Conservation (phyloP, 2,113 vertebrate species). For the Microcebus jonahi region DNA sequence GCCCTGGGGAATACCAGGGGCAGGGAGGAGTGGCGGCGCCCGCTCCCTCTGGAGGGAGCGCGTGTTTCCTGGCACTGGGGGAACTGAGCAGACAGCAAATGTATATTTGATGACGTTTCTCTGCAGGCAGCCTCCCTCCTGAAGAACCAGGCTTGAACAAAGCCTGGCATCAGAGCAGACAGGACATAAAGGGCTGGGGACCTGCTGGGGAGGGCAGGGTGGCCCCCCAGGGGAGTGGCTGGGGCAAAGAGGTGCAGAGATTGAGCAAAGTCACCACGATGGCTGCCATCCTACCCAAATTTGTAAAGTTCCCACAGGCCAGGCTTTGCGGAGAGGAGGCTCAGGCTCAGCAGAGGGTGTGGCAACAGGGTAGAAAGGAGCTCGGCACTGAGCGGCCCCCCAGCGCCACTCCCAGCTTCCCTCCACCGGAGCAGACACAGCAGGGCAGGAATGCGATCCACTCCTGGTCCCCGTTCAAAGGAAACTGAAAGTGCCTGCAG, state of each 20-base stretch:
- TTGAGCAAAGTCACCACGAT: neutral
- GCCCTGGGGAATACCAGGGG: neutral
- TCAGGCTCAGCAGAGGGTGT: neutral
- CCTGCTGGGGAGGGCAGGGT: neutral
- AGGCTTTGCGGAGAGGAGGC: neutral
- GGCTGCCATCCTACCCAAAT: neutral
- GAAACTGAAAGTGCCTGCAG: neutral
- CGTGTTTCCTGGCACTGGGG: neutral
- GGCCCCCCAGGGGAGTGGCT: neutral
- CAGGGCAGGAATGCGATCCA: neutral
- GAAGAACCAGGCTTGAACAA: neutral
- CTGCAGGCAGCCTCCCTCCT: neutral
- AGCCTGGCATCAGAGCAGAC: neutral
- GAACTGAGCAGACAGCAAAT: neutral
- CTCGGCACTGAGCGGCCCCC: neutral
- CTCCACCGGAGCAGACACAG: neutral
- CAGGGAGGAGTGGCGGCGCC: neutral
- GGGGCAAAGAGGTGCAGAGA: neutral
- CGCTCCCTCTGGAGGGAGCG: neutral
- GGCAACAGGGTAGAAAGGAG: neutral
- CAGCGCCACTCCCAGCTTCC: neutral
- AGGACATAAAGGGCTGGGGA: neutral
- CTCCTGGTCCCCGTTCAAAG: neutral
- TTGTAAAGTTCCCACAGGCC: neutral
- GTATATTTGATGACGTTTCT: conserved; percentile 44